Conservation (phyloP, 1,140 invertebrate genomes). For the Frieseomelitta varia region DNA sequence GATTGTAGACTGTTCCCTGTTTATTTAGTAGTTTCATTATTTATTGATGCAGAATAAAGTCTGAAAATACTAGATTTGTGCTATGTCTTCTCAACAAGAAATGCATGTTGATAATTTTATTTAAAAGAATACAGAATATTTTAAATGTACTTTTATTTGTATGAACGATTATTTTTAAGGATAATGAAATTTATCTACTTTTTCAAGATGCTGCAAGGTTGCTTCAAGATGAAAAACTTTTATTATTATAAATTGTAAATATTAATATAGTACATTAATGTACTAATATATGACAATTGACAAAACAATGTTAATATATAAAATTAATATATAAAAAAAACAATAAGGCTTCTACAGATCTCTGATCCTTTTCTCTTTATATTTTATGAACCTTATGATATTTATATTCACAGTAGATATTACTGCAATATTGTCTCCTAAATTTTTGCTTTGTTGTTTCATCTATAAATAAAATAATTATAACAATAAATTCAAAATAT, state of each 20-base stretch:
- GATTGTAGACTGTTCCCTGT: constrained; percentile 21
- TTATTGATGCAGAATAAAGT: constrained; percentile 68
- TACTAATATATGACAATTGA: neutral
- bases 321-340: constrained; percentile 1
- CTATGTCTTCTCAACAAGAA: neutral
- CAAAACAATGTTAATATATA: neutral
- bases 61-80: constrained; percentile 8
- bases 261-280: constrained; percentile 16
- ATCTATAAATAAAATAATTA: constrained; percentile 76
- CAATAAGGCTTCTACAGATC: constrained; percentile 23
- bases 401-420: constrained; percentile 88
- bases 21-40: constrained; percentile 65
- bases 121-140: neutral
- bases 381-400: constrained; percentile 88
- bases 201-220: too few relatives aligned
- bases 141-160: neutral
- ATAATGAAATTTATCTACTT: neutral
- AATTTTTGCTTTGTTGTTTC: constrained; percentile 84
- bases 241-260: constrained; percentile 34
- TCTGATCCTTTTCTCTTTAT: constrained; percentile 80
- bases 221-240: constrained; percentile 20
- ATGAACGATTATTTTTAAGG: neutral
- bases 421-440: constrained; percentile 86
- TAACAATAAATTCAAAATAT: neutral
- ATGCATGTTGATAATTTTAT: neutral